These are phyloP conservation scores for Heteromyza rotundicornis DNA, from an alignment of 2,888 invertebrate species.

Conservation along the genomic window DNA sequence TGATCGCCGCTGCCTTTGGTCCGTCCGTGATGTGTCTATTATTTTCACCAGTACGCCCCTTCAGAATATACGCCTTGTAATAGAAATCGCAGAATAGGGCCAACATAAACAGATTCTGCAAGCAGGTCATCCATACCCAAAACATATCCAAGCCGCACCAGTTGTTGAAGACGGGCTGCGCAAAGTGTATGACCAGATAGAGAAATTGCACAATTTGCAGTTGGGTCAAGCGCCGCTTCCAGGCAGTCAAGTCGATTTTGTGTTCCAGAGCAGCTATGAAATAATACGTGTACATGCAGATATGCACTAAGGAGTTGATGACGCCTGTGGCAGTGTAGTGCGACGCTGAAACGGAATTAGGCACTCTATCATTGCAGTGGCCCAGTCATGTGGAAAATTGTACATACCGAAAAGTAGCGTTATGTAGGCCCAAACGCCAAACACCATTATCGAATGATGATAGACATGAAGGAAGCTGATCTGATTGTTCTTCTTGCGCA, in stretches of 20 bases:
- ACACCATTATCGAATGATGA: constrained; percentile 79
- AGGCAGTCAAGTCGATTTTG: constrained; percentile 71
- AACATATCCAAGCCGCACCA: constrained; percentile 28
- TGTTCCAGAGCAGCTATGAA: constrained; percentile 74
- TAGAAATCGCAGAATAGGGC: constrained; percentile 46
- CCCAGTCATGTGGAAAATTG: constrained; percentile 58
- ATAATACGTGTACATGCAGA: constrained; percentile 80
- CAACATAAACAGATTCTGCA: constrained; percentile 43
- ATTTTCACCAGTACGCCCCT: not conserved
- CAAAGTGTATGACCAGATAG: constrained; percentile 66
- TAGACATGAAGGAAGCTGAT: constrained; percentile 81
- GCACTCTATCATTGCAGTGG: no score
- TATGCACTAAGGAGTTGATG: constrained; percentile 77
- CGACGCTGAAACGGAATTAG: constrained; percentile 66
- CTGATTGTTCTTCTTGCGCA: constrained; percentile 79
- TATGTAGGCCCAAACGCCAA: constrained; percentile 68
- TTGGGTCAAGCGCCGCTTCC: constrained; percentile 83
- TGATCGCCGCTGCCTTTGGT: not conserved
- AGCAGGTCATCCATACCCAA: constrained; percentile 19
- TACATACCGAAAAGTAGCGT: constrained; percentile 65
- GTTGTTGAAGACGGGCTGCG: constrained; percentile 37
- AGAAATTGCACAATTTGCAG: constrained; percentile 78
- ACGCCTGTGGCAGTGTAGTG: constrained; percentile 71
- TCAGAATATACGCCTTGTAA: constrained; percentile 38
- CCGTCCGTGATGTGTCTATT: not conserved